Conservation (phyloP, 2,797 vertebrate species). For the Acridotheres tristis region DNA sequence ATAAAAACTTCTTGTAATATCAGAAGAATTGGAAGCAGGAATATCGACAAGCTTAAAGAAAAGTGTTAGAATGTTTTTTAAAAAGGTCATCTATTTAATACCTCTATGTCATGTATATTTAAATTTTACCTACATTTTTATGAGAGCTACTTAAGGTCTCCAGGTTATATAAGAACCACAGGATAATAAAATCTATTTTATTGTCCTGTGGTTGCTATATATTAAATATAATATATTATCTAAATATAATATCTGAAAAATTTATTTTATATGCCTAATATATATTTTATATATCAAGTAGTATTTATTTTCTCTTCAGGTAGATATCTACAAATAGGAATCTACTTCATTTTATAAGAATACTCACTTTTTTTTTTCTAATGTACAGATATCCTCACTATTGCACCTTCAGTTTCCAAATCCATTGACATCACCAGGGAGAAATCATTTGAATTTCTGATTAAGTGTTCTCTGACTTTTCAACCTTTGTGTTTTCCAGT, state of each 20-base stretch:
- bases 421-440: neutral
- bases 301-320: neutral
- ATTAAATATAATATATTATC: neutral
- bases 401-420: neutral
- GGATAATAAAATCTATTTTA: neutral
- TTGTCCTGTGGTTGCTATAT: too few species aligned
- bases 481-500: neutral
- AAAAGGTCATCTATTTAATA: neutral
- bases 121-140: neutral
- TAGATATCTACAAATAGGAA: neutral
- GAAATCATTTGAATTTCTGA: neutral
- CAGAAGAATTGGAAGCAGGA: neutral
- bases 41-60: neutral
- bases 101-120: neutral
- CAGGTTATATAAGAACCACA: neutral
- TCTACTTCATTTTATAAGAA: neutral
- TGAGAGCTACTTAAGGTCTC: neutral
- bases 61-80: neutral
- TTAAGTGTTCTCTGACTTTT: neutral
- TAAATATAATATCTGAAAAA: neutral
- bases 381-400: neutral
- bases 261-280: neutral
- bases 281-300: neutral
- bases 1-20: neutral
- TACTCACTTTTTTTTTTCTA: neutral